Percentiles rank a stretch among this genome's conserved stretches.
Conservation (phyloP, 2,888 invertebrate species). For the Machimus atricapillus region DNA sequence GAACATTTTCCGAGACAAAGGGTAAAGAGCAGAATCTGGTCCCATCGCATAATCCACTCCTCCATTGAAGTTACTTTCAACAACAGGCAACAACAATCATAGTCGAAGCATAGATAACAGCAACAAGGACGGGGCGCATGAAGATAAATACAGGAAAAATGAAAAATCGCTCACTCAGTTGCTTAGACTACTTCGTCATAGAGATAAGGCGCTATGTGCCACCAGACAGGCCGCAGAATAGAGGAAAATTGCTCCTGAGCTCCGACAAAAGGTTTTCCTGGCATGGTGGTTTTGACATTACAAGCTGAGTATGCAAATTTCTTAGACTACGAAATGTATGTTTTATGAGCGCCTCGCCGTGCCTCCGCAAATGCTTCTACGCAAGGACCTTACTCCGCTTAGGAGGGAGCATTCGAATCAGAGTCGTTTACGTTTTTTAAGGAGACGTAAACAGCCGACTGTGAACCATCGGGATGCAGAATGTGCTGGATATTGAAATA, state of each 20-base stretch:
- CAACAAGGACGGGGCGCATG: neutral
- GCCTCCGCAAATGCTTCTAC: neutral
- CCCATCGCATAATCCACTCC: neutral
- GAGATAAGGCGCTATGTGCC: constrained; percentile 29
- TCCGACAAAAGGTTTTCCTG: constrained; percentile 31
- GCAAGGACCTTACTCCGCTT: neutral
- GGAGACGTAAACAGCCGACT: neutral
- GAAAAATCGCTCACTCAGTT: constrained; percentile 36
- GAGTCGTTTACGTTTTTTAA: neutral
- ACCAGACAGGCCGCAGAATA: constrained; percentile 6
- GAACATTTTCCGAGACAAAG: constrained; percentile 25
- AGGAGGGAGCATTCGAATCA: neutral
- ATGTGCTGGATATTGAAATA: neutral
- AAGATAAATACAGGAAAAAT: constrained; percentile 35
- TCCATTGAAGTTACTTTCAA: constrained; percentile 15
- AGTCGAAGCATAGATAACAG: neutral
- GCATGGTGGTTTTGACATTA: constrained; percentile 25
- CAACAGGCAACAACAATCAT: constrained; percentile 6
- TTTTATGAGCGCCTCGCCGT: constrained; percentile 1
- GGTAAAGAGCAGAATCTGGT: neutral
- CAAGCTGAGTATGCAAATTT: constrained; percentile 35
- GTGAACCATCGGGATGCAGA: neutral
- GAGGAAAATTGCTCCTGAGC: constrained; percentile 32
- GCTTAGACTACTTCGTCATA: constrained; percentile 15
- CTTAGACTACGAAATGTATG: constrained; percentile 23